Evolutionary conservation across 2,113 vertebrate species (phyloP).

Genomic region (Ceyx margarethae): DNA sequence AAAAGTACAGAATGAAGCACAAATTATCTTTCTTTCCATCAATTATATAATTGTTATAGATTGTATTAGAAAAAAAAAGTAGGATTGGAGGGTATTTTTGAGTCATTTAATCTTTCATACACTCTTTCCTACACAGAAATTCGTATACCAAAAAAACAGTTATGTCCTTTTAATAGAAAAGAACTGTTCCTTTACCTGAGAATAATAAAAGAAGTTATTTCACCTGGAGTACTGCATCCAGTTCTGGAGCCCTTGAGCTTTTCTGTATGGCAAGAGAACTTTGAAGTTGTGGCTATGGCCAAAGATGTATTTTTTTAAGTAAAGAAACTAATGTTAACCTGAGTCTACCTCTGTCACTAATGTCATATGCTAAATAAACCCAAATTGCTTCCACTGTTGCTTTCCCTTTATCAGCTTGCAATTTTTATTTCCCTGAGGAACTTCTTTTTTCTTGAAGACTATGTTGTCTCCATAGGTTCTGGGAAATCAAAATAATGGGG

Average conservation of each 20-base stretch:
- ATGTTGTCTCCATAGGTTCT: background rate
- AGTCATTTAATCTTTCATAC: background rate
- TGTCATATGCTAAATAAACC: background rate
- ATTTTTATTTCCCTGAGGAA: background rate
- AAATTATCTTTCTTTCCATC: background rate
- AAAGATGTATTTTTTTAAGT: background rate
- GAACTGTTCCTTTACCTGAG: background rate
- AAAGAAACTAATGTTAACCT: background rate
- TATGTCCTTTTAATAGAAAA: background rate
- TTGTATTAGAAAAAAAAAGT: background rate
- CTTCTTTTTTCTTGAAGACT: background rate
- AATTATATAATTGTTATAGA: background rate
- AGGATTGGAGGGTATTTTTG: background rate
- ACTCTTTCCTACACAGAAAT: background rate
- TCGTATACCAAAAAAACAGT: background rate
- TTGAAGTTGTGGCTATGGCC: background rate
- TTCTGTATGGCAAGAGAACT: background rate
- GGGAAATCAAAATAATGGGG: background rate
- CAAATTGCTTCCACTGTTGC: conserved; percentile 7
- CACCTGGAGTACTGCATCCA: too few relatives aligned
- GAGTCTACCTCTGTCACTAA: background rate
- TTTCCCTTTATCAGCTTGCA: conserved; percentile 11
- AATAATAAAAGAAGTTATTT: background rate
- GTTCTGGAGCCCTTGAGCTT: background rate
- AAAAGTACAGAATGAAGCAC: background rate